Evolutionary conservation across 2,113 vertebrate species (phyloP), one percentile per base, ranked within the genome.

Genomic region (Thamnaconus septentrionalis): DNA sequence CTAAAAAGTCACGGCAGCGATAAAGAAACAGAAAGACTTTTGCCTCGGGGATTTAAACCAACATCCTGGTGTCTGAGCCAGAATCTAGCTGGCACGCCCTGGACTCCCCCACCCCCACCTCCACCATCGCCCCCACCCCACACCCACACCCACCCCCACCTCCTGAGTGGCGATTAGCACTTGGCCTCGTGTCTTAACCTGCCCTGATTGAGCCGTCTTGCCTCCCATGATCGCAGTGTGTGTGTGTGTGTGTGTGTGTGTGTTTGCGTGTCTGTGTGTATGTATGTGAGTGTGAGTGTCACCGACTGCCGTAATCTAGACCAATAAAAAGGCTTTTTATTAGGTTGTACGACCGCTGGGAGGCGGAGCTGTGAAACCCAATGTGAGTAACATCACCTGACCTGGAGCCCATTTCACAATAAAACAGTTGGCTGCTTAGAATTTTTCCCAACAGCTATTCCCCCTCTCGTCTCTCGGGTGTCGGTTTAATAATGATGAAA

Each of bases 141-240:
- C 64, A 40, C 9, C 54, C 51, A 40, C 54, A 54, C 39, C 57
- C 7, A 39, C 31, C n/a, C 8, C 48, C 9, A 5, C 8, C 18
- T 8, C 53, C 49, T 31, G 41, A 49, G 42, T 75, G 45, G 52
- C 69, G 64, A 73, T 69, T 59, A 65, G 11, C 52, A 9, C 67
- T 54, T 66, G 0, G 3, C 5, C 71, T 45, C 49, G 41, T 77
- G 78, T 79, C 73, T 76, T 47, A 64, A 73, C 65, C 10, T 78
- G 74, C 59, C 45, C 10, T 3, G 1, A 52, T 56, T 52, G 12
- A 60, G 63, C 31, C 61, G 43, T 31, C 55, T 59, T 31, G 3
- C 9, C 31, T 59, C 10, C 18, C 18, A 31, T 31, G 18, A 31
- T 31, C 18, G 18, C 18, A 31, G 18, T 31, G 18, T 31, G 18